Conservation (phyloP, 2,888 invertebrate species). For the Steromphala cineraria region DNA sequence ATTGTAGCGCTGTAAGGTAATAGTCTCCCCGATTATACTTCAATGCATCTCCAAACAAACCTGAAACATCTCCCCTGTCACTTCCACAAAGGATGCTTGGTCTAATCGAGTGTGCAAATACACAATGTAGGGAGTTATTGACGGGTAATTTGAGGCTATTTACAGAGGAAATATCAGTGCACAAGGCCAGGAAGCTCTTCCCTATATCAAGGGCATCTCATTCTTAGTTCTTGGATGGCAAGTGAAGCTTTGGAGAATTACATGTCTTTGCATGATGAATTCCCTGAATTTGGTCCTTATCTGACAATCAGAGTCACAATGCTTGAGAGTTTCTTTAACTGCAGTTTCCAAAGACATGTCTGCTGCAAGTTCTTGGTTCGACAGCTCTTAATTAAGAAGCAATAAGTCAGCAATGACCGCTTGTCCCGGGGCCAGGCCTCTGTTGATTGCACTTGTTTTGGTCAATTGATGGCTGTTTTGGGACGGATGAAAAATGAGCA, state of each 20-base stretch:
- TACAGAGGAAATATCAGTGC: conserved; percentile 9
- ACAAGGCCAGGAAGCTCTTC: background rate
- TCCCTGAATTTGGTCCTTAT: background rate
- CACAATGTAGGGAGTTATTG: background rate
- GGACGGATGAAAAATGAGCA: conserved; percentile 15
- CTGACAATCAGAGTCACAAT: no score
- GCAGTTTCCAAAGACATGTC: no score
- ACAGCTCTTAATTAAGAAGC: no score
- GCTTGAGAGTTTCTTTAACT: no score
- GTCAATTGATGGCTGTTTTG: conserved; percentile 3
- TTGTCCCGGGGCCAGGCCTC: no score
- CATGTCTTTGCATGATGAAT: background rate
- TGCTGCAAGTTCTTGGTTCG: no score
- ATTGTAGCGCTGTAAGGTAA: background rate
- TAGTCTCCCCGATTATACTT: background rate
- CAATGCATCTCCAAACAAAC: conserved; percentile 12
- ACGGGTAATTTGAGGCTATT: conserved; percentile 17
- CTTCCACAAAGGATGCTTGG: background rate
- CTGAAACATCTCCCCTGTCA: background rate
- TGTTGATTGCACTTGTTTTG: background rate
- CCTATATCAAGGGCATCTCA: background rate
- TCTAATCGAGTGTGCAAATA: conserved; percentile 11
- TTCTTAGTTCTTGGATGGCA: background rate
- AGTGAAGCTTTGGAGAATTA: background rate
- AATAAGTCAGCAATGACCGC: no score